phyloP scores from a whole-genome alignment of 2,113 vertebrate genomes.

The Pterocles gutturalis region DNA sequence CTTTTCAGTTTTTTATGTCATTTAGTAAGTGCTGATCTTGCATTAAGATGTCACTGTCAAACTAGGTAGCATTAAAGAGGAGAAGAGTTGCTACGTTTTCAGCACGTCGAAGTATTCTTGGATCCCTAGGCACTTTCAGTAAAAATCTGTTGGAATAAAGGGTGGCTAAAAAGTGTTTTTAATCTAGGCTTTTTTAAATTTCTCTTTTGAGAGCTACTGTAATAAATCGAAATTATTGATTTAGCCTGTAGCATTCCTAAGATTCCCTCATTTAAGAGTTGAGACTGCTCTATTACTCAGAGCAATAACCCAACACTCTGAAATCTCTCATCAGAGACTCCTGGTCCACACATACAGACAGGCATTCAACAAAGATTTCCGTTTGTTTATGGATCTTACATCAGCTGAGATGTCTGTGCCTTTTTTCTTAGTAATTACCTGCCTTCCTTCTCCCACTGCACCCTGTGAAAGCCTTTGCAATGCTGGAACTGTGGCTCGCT shows the following conservation, averaged over 20 bases:
- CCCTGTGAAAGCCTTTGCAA: background rate
- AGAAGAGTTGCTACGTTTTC: conserved; percentile 39
- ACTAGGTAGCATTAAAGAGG: background rate
- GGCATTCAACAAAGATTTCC: background rate
- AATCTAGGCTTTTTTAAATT: conserved; percentile 57
- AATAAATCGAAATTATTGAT: conserved; percentile 68
- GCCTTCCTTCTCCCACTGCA: background rate
- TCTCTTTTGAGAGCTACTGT: conserved; percentile 56
- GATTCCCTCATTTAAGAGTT: conserved; percentile 7
- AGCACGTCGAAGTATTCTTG: background rate
- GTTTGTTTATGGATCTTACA: background rate
- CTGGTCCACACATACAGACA: background rate
- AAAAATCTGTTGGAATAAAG: conserved; percentile 61
- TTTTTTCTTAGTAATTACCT: background rate
- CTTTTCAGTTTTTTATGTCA: conserved; percentile 23
- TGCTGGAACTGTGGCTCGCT: background rate
- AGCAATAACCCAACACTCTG: background rate
- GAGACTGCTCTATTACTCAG: conserved; percentile 19
- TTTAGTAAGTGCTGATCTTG: conserved; percentile 46
- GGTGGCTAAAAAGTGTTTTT: conserved; percentile 57
- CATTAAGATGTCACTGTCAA: conserved; percentile 63
- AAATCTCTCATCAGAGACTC: conserved; percentile 42
- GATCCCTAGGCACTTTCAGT: conserved; percentile 18
- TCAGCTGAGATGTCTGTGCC: background rate
- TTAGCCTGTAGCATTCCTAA: background rate